Evolutionary conservation across 2,797 vertebrate genomes (phyloP).

Genomic region (Oryzias sinensis): DNA sequence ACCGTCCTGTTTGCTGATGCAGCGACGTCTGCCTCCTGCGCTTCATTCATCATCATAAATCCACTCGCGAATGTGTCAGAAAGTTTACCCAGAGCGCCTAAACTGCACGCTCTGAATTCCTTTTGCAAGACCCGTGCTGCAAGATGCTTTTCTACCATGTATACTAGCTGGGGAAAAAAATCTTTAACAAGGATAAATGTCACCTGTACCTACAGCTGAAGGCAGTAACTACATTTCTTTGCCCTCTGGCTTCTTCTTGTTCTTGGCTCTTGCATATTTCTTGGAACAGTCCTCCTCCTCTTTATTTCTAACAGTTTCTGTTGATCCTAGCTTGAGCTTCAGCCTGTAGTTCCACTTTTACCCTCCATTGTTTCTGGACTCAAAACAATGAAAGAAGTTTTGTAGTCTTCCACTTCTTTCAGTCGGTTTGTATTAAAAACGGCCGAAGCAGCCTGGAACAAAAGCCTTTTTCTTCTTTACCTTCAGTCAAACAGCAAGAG

Average conservation of each 20-base stretch:
- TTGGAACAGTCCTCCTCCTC: neutral
- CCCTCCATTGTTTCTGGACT: neutral
- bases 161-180: conserved; percentile 9
- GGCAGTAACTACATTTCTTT: conserved; percentile 32
- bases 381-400: neutral
- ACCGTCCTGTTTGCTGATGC: conserved; percentile 46
- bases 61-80: conserved; percentile 27
- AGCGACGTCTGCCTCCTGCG: conserved; percentile 27
- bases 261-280: conserved; percentile 38
- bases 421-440: conserved; percentile 25
- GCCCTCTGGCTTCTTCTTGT: conserved; percentile 28
- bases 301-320: conserved; percentile 18
- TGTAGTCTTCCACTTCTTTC: neutral
- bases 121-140: conserved; percentile 13
- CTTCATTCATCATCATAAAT: conserved; percentile 52
- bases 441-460: conserved; percentile 4
- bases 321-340: conserved; percentile 7
- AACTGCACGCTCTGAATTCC: conserved; percentile 38
- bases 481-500: conserved; percentile 24
- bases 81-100: conserved; percentile 38
- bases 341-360: conserved; percentile 5
- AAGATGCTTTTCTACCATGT: conserved; percentile 22
- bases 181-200: conserved; percentile 49
- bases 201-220: conserved; percentile 33
- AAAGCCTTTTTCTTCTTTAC: conserved; percentile 13